phyloP scores from a whole-genome alignment of 2,797 vertebrate species.

The Austrolebias charrua region DNA sequence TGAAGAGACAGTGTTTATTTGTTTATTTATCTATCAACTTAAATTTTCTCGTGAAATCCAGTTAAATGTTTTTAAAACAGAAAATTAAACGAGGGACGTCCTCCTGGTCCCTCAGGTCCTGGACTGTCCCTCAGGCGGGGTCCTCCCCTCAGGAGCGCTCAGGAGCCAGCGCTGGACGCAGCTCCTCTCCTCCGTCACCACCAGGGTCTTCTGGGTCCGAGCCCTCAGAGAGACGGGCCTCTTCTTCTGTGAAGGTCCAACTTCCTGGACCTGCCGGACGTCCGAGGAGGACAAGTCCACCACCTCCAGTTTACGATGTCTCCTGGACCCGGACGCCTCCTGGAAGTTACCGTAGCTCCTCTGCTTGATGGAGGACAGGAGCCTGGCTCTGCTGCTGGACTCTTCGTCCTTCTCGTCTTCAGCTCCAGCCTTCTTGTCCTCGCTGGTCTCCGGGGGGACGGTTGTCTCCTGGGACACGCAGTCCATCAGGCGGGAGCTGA shows the following conservation, averaged over 20 bases:
- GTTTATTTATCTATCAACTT: too few species aligned
- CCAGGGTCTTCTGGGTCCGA: slow-evolving; percentile 49
- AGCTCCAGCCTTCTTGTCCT: background rate
- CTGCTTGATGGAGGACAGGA: slow-evolving; percentile 66
- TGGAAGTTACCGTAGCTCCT: slow-evolving; percentile 53
- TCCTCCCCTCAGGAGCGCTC: slow-evolving; percentile 33
- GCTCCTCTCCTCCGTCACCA: slow-evolving; percentile 1
- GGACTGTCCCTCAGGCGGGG: too few species aligned
- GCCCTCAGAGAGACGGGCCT: slow-evolving; percentile 49
- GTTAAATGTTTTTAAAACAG: too few species aligned
- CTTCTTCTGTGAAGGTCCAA: rapidly evolving
- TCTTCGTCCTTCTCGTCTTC: background rate
- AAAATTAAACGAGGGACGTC: too few species aligned
- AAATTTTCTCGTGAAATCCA: too few species aligned
- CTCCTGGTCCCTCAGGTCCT: too few species aligned
- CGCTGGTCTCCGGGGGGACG: slow-evolving; percentile 27
- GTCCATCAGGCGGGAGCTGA: slow-evolving; percentile 21
- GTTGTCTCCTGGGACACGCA: slow-evolving; percentile 42
- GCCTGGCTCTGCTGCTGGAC: slow-evolving; percentile 47
- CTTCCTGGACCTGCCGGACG: slow-evolving; percentile 5
- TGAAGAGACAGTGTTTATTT: too few species aligned
- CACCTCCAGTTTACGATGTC: slow-evolving; percentile 34
- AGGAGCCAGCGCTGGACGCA: slow-evolving; percentile 48
- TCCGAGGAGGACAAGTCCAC: slow-evolving; percentile 13
- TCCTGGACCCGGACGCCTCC: slow-evolving; percentile 30